phyloP scores from a whole-genome alignment of 2,113 vertebrate genomes.

The Indri indri region DNA sequence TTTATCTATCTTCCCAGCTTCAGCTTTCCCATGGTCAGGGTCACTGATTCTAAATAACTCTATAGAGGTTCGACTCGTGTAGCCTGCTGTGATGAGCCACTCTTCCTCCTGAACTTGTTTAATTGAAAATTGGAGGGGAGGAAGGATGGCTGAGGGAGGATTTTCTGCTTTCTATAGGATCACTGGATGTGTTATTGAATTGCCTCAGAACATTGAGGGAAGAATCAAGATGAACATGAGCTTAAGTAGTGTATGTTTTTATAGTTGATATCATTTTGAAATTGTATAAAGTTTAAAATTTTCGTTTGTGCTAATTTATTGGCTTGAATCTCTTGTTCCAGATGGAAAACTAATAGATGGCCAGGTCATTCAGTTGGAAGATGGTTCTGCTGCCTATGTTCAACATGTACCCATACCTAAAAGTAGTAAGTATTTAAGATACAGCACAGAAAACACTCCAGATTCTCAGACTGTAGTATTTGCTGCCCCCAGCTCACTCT shows the following conservation, averaged over 20 bases:
- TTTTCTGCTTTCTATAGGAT: constrained; percentile 78
- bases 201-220: constrained; percentile 77
- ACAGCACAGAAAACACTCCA: background rate
- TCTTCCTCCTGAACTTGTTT: constrained; percentile 68
- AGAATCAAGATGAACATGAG: constrained; percentile 79
- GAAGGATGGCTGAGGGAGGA: constrained; percentile 75
- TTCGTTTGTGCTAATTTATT: constrained; percentile 24
- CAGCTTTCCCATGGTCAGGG: background rate
- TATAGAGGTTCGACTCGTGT: background rate
- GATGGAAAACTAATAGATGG: constrained; percentile 98
- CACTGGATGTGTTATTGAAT: constrained; percentile 75
- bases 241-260: constrained; percentile 75
- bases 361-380: constrained; percentile 98
- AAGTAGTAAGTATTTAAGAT: constrained; percentile 88
- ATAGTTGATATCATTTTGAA: constrained; percentile 76
- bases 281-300: constrained; percentile 62
- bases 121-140: constrained; percentile 58
- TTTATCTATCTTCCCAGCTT: background rate
- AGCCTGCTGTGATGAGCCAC: constrained; percentile 22
- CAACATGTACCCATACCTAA: constrained; percentile 96
- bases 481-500: background rate
- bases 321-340: constrained; percentile 81
- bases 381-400: constrained; percentile 97
- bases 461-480: background rate
- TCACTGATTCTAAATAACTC: constrained; percentile 28